A percentile compares a stretch with the other conserved stretches of the same genome.
phyloP scores from a whole-genome alignment of 2,113 vertebrate genomes.

The Ranitomeya imitator region DNA sequence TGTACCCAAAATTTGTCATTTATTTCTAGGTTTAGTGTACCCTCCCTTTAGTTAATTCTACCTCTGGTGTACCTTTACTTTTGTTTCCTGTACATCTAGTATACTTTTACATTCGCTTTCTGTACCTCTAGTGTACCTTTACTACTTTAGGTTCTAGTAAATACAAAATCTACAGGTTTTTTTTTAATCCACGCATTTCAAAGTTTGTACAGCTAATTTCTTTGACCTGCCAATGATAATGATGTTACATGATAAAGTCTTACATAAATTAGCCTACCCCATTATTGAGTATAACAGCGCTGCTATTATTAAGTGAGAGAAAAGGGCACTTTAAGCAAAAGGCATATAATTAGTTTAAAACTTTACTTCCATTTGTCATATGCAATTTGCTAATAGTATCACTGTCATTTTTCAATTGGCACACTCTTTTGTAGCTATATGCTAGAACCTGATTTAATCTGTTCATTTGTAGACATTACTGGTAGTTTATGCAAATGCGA shows the following conservation, averaged over 20 bases:
- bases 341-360: conserved; percentile 57
- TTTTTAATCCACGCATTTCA: not conserved
- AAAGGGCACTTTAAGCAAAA: conserved; percentile 57
- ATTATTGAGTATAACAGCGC: conserved; percentile 28
- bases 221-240: conserved; percentile 42
- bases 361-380: conserved; percentile 51
- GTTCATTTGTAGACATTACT: conserved; percentile 43
- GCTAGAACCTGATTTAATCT: conserved; percentile 40
- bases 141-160: not conserved
- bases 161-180: not conserved
- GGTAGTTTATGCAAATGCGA: conserved; percentile 24
- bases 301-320: conserved; percentile 53
- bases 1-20: no score
- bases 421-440: conserved; percentile 13
- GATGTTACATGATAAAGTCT: conserved; percentile 44
- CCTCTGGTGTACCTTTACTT: no score
- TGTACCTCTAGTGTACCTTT: no score
- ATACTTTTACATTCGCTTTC: no score
- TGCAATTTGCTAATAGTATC: conserved; percentile 54
- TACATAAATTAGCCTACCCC: conserved; percentile 39
- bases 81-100: no score
- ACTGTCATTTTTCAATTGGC: conserved; percentile 44
- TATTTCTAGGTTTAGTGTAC: no score
- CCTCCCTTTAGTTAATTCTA: no score
- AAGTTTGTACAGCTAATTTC: not conserved